These are phyloP conservation scores for Choreutis nemorana DNA, from an alignment of 2,888 invertebrate genomes.

Conservation along the genomic window DNA sequence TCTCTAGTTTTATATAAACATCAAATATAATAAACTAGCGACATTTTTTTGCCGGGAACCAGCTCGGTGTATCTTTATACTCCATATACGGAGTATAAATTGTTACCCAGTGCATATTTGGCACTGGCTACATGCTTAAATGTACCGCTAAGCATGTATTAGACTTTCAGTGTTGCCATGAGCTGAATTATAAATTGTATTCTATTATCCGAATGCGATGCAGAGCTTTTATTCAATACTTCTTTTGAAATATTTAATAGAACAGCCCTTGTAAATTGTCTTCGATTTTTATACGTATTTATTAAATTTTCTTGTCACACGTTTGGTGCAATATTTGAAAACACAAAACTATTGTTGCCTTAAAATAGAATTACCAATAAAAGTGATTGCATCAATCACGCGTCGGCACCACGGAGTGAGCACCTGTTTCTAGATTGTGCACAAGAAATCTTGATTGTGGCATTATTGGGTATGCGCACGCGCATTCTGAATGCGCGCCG, in stretches of 20 bases:
- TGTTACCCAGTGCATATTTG: slow-evolving; percentile 54
- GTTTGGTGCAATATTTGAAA: no score
- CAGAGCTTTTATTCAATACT: no score
- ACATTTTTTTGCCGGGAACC: slow-evolving; percentile 15
- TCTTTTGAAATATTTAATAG: no score
- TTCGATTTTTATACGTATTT: no score
- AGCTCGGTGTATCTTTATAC: slow-evolving; percentile 41
- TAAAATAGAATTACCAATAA: no score
- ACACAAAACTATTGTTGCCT: no score
- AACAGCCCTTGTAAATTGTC: no score
- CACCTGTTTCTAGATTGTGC: slow-evolving; percentile 58
- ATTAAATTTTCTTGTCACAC: no score
- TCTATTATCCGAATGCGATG: no score
- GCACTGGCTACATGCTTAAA: slow-evolving; percentile 46
- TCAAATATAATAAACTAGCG: slow-evolving; percentile 17
- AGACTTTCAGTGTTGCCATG: slow-evolving; percentile 32
- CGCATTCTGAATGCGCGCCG: slow-evolving; percentile 38
- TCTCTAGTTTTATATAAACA: slow-evolving; percentile 20
- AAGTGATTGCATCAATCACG: slow-evolving; percentile 6
- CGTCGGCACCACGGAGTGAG: slow-evolving; percentile 15
- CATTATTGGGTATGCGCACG: slow-evolving; percentile 18
- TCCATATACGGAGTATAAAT: slow-evolving; percentile 47
- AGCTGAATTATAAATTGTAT: slow-evolving; percentile 16
- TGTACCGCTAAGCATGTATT: slow-evolving; percentile 57
- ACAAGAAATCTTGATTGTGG: slow-evolving; percentile 44